Evolutionary conservation across 2,888 invertebrate species (phyloP).

Genomic region (Scaptomyza caliginosa): DNA sequence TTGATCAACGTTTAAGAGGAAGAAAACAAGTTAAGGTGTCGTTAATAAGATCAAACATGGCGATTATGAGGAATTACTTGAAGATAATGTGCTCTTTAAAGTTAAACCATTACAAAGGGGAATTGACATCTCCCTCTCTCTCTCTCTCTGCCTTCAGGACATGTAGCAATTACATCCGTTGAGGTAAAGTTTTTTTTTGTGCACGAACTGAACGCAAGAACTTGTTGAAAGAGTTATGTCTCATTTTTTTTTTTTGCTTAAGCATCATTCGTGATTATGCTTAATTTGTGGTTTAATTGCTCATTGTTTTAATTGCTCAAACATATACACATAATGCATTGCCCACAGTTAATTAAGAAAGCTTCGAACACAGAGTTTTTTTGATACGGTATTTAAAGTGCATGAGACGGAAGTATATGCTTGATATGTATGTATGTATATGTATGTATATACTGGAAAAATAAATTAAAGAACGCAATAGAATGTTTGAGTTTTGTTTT

Average conservation of each 20-base stretch:
- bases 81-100: conserved; percentile 56
- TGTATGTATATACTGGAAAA: not conserved
- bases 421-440: not conserved
- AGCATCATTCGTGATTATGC: not conserved
- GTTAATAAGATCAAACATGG: conserved; percentile 75
- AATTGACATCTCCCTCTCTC: conserved; percentile 8
- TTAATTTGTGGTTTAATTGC: conserved; percentile 27
- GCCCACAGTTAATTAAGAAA: not conserved
- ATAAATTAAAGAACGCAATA: conserved; percentile 37
- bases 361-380: conserved; percentile 8
- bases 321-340: not conserved
- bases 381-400: conserved; percentile 6
- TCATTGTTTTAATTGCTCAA: not conserved
- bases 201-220: not conserved
- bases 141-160: not conserved
- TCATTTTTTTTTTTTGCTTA: not conserved
- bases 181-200: not conserved
- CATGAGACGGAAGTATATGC: conserved; percentile 24
- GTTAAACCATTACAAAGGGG: conserved; percentile 11
- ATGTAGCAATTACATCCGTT: conserved; percentile 9
- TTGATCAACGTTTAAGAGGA: not conserved
- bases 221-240: not conserved
- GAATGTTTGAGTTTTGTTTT: conserved; percentile 4
- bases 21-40: conserved; percentile 74
- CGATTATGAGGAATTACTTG: conserved; percentile 77